Percentiles rank a stretch among this genome's conserved stretches.
These are phyloP conservation scores for Vanacampus margaritifer DNA, from an alignment of 2,113 vertebrate genomes.

Conservation along the genomic window DNA sequence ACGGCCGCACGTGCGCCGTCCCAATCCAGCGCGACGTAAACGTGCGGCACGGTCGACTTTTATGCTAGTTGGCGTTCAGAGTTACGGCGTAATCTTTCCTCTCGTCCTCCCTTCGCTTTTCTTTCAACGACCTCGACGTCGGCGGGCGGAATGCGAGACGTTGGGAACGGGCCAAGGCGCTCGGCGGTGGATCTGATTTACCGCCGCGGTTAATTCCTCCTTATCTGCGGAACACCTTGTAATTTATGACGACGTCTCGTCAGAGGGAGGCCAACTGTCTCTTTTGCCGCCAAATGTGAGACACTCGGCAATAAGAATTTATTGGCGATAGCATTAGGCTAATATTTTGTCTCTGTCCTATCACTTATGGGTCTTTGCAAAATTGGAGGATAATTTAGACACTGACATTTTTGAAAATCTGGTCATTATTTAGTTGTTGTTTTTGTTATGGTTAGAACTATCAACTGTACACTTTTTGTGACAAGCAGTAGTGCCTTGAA, in stretches of 20 bases:
- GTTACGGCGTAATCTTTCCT: conserved; percentile 41
- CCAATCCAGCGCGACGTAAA: neutral
- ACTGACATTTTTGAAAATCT: neutral
- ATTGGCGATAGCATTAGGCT: neutral
- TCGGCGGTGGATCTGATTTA: conserved; percentile 51
- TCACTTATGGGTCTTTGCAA: too few relatives aligned
- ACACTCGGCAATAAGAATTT: neutral
- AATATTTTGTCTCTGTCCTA: neutral
- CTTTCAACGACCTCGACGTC: conserved; percentile 51
- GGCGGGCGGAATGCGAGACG: conserved; percentile 53
- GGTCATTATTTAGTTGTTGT: neutral
- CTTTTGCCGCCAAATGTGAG: neutral
- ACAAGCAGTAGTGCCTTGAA: too few relatives aligned
- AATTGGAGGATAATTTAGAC: neutral
- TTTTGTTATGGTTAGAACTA: too few relatives aligned
- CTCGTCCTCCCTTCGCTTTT: conserved; percentile 43
- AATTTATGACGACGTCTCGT: conserved; percentile 32
- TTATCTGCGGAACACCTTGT: conserved; percentile 40
- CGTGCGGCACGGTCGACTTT: neutral
- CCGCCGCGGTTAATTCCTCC: conserved; percentile 19
- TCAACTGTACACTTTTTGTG: too few relatives aligned
- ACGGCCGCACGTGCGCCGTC: neutral
- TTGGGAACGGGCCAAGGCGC: conserved; percentile 51
- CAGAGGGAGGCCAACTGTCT: neutral
- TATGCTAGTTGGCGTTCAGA: neutral